Evolutionary conservation across 2,888 invertebrate species (phyloP).

Genomic region (Ectropis crepuscularia): DNA sequence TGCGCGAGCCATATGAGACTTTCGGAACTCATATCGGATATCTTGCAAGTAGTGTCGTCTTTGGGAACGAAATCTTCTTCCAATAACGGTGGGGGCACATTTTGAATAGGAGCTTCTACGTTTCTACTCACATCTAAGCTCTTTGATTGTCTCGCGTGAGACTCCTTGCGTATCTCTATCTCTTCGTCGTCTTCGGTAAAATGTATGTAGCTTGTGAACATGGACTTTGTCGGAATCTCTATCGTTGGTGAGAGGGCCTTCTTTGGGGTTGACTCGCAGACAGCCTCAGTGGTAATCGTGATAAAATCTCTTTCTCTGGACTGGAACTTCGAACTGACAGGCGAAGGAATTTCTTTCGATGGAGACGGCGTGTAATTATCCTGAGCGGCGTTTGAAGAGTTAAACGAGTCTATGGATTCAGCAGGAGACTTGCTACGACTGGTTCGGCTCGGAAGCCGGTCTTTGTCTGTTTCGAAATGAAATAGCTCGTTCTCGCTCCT

Average conservation of each 20-base stretch:
- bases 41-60: constrained; percentile 78
- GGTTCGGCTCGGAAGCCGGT: constrained; percentile 68
- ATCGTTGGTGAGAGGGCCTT: constrained; percentile 87
- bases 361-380: constrained; percentile 72
- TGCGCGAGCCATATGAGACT: constrained; percentile 96
- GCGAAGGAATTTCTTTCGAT: constrained; percentile 71
- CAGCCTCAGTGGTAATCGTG: constrained; percentile 52
- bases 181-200: constrained; percentile 67
- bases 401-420: constrained; percentile 72
- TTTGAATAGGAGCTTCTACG: constrained; percentile 43
- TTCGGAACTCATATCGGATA: constrained; percentile 94
- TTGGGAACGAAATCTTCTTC: constrained; percentile 56
- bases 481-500: constrained; percentile 89
- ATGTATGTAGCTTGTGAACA: constrained; percentile 81
- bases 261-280: constrained; percentile 46
- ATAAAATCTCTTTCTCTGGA: constrained; percentile 56
- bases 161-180: constrained; percentile 50
- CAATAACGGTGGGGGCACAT: constrained; percentile 47
- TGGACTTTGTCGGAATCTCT: constrained; percentile 85
- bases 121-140: constrained; percentile 57
- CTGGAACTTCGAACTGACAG: constrained; percentile 54
- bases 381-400: constrained; percentile 61
- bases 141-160: constrained; percentile 51
- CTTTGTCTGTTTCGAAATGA: constrained; percentile 78
- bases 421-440: constrained; percentile 78